These are phyloP conservation scores for Eubucco bourcierii DNA, from an alignment of 2,113 vertebrate genomes.

Conservation along the genomic window DNA sequence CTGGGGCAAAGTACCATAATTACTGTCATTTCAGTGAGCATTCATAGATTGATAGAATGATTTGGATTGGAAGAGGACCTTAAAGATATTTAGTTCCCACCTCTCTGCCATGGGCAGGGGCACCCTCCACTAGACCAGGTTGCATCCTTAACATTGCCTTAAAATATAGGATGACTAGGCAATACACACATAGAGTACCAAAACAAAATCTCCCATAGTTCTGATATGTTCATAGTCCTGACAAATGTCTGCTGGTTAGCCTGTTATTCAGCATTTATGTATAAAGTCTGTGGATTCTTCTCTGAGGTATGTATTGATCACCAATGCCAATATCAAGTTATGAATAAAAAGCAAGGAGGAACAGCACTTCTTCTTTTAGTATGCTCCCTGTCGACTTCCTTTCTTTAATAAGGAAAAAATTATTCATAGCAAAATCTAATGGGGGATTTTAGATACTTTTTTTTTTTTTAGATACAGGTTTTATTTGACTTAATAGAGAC, in stretches of 20 bases:
- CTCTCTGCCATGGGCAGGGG: too few relatives aligned
- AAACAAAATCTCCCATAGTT: neutral
- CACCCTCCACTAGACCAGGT: too few relatives aligned
- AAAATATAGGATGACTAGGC: neutral
- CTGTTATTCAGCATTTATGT: neutral
- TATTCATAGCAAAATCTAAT: neutral
- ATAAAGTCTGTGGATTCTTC: neutral
- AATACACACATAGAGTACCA: neutral
- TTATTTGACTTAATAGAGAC: neutral
- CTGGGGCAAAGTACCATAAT: too few relatives aligned
- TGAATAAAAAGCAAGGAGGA: neutral
- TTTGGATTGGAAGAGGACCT: too few relatives aligned
- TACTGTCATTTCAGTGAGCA: too few relatives aligned
- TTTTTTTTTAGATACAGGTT: constrained; percentile 12
- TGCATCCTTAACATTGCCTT: neutral
- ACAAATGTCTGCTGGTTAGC: neutral
- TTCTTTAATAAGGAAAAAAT: neutral
- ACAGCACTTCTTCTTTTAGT: neutral
- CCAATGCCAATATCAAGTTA: neutral
- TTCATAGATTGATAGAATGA: too few relatives aligned
- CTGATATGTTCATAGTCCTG: neutral
- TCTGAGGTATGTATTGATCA: neutral
- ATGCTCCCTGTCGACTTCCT: neutral
- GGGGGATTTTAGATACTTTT: neutral
- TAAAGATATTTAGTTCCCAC: too few relatives aligned